Evolutionary conservation across 2,888 invertebrate genomes (phyloP).

Genomic region (Euspilapteryx auroguttella): DNA sequence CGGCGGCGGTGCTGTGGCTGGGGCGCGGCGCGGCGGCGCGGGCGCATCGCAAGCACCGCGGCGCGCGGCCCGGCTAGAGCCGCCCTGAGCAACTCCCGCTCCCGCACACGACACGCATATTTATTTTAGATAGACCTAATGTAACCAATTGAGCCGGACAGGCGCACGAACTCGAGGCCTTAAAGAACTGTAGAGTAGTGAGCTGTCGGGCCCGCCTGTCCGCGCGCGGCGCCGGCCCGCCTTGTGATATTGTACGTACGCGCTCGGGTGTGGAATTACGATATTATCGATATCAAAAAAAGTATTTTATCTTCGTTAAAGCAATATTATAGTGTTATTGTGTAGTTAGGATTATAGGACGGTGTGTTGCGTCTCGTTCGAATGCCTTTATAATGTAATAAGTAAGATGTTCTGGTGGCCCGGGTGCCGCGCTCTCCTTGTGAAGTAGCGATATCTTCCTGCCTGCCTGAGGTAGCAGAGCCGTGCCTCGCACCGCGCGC

Average conservation of each 20-base stretch:
- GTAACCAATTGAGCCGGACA: conserved; percentile 44
- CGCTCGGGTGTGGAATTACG: conserved; percentile 12
- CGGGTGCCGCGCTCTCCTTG: conserved; percentile 1
- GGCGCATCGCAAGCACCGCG: conserved; percentile 57
- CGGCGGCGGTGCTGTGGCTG: conserved; percentile 35
- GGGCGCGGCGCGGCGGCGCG: conserved; percentile 24
- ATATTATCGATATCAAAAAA: conserved; percentile 15
- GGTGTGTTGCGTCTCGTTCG: conserved; percentile 15
- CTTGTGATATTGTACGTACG: conserved; percentile 8
- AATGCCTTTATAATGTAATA: conserved; percentile 10
- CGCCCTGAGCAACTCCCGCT: conserved; percentile 45
- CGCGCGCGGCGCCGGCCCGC: conserved; percentile 22
- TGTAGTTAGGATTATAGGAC: conserved; percentile 18
- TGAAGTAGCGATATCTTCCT: no score
- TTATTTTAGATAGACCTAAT: conserved; percentile 53
- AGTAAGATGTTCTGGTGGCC: conserved; percentile 4
- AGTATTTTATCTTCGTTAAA: conserved; percentile 21
- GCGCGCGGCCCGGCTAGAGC: conserved; percentile 54
- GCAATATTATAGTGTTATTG: conserved; percentile 24
- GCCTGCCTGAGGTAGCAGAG: no score
- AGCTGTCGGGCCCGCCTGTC: conserved; percentile 23
- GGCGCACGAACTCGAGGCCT: conserved; percentile 16
- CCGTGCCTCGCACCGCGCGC: no score
- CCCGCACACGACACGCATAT: conserved; percentile 20
- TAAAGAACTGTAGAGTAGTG: conserved; percentile 29